Conservation (phyloP, 1,140 invertebrate species). For the Drosophila hydei region DNA sequence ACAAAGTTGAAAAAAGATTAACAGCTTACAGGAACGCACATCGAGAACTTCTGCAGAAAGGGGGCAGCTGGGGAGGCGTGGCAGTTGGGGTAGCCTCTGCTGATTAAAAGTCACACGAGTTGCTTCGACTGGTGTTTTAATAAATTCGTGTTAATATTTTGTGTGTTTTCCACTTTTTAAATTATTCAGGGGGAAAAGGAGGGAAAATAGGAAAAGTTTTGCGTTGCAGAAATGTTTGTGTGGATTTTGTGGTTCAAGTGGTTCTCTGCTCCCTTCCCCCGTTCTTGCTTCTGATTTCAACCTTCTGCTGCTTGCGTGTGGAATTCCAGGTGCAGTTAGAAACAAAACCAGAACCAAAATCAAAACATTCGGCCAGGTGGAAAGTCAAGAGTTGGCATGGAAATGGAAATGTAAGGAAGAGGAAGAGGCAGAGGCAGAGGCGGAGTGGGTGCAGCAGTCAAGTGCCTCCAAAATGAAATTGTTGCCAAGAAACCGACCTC, state of each 20-base stretch:
- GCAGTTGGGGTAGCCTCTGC: not conserved
- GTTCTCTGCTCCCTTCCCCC: conserved; percentile 16
- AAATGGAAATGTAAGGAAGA: conserved; percentile 52
- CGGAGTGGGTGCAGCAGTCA: conserved; percentile 27
- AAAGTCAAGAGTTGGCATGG: conserved; percentile 50
- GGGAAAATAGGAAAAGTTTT: conserved; percentile 42
- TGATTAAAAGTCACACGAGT: conserved; percentile 20
- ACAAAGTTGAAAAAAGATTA: conserved; percentile 71
- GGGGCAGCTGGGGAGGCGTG: not conserved
- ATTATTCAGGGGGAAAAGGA: conserved; percentile 39
- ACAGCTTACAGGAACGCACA: conserved; percentile 51
- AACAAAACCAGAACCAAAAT: not conserved
- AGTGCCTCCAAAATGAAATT: conserved; percentile 67
- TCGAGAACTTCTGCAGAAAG: not conserved
- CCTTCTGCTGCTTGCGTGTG: conserved; percentile 7
- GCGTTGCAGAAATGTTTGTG: conserved; percentile 52
- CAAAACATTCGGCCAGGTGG: conserved; percentile 18
- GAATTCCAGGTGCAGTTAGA: conserved; percentile 55
- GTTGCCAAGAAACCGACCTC: conserved; percentile 61
- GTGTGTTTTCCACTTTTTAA: conserved; percentile 14
- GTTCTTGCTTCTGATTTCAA: not conserved
- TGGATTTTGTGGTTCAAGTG: conserved; percentile 69
- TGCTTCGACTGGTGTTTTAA: conserved; percentile 42
- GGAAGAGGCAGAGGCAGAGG: conserved; percentile 17
- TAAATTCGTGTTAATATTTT: conserved; percentile 65